Conservation (phyloP, 2,888 invertebrate species). For the Digitonthophagus gazella region DNA sequence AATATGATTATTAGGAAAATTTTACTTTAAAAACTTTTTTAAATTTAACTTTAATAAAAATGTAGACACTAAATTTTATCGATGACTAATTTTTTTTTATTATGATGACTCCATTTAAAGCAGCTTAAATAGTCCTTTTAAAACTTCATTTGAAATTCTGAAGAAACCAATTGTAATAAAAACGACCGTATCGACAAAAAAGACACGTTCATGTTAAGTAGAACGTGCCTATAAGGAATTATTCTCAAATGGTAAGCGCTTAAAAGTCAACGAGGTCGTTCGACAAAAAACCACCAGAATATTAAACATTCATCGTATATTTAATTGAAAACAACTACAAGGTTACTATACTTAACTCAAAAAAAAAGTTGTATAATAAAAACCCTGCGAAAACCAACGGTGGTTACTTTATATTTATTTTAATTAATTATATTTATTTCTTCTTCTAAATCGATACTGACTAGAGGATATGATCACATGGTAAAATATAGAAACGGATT, state of each 20-base stretch:
- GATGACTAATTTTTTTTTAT: too few relatives aligned
- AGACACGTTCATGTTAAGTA: neutral
- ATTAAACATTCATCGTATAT: neutral
- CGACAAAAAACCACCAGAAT: neutral
- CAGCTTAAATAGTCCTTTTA: too few relatives aligned
- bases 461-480: constrained; percentile 14
- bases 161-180: neutral
- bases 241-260: neutral
- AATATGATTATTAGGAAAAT: too few relatives aligned
- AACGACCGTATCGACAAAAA: neutral
- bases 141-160: too few relatives aligned
- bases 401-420: neutral
- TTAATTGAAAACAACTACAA: neutral
- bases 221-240: neutral
- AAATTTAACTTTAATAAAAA: too few relatives aligned
- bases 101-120: too few relatives aligned
- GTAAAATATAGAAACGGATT: constrained; percentile 14
- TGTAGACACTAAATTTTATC: too few relatives aligned
- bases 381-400: neutral
- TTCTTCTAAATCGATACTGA: neutral
- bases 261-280: neutral
- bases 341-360: neutral
- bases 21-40: too few relatives aligned
- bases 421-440: constrained; percentile 3
- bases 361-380: neutral